Base-by-base conservation (phyloP, 2,797 vertebrate genomes). In the Gallirallus australis region DNA sequence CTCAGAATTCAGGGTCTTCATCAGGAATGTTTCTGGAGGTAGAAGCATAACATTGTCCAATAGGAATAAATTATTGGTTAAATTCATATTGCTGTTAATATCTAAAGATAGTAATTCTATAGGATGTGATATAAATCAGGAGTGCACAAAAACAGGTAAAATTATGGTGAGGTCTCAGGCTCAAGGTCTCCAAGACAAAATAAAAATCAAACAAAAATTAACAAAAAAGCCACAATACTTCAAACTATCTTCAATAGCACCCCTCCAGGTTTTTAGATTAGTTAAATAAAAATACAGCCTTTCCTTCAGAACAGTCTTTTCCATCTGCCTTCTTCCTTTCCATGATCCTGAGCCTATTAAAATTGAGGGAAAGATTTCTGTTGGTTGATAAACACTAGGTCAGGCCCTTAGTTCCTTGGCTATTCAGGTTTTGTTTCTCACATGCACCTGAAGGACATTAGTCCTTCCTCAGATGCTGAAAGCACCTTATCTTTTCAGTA, bases 11-110 rank as follows among this genome's bases (percentile, higher is more conserved):
- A 90, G 79, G 40, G 54, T 76, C 76, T 86, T 89, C 96, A 89
- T 86, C 20, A 11, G 37, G 42, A 90, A 42, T 30, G 20, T 59
- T 92, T 95, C 97, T 98, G 78, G 54, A 77, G 71, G 52, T 54
- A 93, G 83, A 97, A 73, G 40, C 53, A 66, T 33, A 81, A 85
- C 19, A 50, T 84, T 68, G 78, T 86, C 40, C 77, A 90, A 25
- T 91, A 72, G 93, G 77, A 89, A 90, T 31, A 57, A 92, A 64
- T 30, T 42, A 15, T 25, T 40, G 53, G 28, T 33, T 24, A 77
- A 88, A 79, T 24, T 3, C 90, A 79, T 71, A 59, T 39, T 80
- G 31, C n/a, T 53, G n/a, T 71, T 90, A 64, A 7, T 85, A 77
- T 27, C 56, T 81, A 65, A 45, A 95, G n/a, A 16, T 9, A 39